Evolutionary conservation across 2,888 invertebrate genomes (phyloP), one percentile per base, ranked within the genome.

Genomic region (Conus canariensis): DNA sequence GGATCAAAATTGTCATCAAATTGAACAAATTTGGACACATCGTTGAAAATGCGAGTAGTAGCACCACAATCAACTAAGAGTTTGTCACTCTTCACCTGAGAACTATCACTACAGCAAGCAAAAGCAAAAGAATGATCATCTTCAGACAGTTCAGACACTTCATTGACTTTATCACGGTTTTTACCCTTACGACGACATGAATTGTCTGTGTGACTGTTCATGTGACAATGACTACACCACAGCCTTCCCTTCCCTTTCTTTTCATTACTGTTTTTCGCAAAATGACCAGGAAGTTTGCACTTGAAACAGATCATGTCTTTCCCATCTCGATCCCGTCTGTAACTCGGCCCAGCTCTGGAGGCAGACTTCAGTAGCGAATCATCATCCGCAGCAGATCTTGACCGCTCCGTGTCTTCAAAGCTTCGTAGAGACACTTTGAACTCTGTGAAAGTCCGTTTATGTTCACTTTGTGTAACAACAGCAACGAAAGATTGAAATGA

Each of bases 61-160:
- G 92, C 93, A n/a, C 92, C 92, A 90, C 92, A 92, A 80, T 93
- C 93, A 22, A 93, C 93, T 25, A 92, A 67, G 16, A 91, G 58
- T 70, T 70, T 70, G 67, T 74, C 56, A n/a, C 70, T 19, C 56
- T n/a, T 60, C 60, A 58, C 30, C 60, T n/a, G 70, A 25, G 10
- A 60, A 9, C 16, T 16, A 82, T 25, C 58, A 59, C n/a, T 45
- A 22, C n/a, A n/a, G 82, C 77, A 88, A 59, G 64, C 19, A 30
- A 77, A 77, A 30, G 77, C 77, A 77, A 77, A n/a, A 30, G 77
- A 77, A 30, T 25, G 77, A 12, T 30, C 19, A 30, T 77, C 30
- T 83, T 56, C 59, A 16, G 64, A 58, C 64, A 56, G 14, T 10
- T 86, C 74, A 16, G 58, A n/a, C 67, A 45, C 16, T 58, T 90